Conservation (phyloP, 2,888 invertebrate species). For the Galerucella nymphaeae region DNA sequence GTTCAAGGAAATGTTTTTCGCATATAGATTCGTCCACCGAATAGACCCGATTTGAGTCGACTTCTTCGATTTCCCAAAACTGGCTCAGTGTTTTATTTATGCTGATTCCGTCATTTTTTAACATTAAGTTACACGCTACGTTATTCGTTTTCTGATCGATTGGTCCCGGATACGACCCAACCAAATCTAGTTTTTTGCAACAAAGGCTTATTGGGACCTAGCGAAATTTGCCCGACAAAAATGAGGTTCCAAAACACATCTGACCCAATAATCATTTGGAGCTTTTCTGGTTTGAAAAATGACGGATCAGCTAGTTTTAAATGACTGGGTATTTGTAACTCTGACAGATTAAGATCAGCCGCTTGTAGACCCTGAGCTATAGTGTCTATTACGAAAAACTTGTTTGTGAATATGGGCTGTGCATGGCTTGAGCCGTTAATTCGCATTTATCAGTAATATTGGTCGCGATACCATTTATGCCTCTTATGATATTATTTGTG, state of each 20-base stretch:
- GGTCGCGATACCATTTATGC: background rate
- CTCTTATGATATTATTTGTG: too few relatives aligned
- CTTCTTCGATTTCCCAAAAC: too few relatives aligned
- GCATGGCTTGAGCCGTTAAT: background rate
- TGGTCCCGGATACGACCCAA: too few relatives aligned
- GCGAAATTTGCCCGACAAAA: too few relatives aligned
- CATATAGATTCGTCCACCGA: background rate
- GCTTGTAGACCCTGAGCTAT: background rate
- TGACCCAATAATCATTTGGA: too few relatives aligned
- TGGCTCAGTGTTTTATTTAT: background rate
- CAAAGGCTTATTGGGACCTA: too few relatives aligned
- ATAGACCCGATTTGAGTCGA: background rate
- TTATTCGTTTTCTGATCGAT: slow-evolving; percentile 1
- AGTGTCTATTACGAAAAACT: background rate
- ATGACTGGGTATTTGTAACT: slow-evolving; percentile 2
- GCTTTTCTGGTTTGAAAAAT: too few relatives aligned
- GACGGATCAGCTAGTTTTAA: background rate
- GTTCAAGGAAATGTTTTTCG: slow-evolving; percentile 14
- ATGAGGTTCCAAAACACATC: too few relatives aligned
- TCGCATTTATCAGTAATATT: slow-evolving; percentile 5
- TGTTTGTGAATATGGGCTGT: background rate
- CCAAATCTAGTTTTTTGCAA: too few relatives aligned
- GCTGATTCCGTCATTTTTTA: background rate
- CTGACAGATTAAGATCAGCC: background rate
- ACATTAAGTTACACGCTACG: background rate